Conservation (phyloP, 64 coral and sea anemone genomes). For the Hydrozoanthus tunicans region DNA sequence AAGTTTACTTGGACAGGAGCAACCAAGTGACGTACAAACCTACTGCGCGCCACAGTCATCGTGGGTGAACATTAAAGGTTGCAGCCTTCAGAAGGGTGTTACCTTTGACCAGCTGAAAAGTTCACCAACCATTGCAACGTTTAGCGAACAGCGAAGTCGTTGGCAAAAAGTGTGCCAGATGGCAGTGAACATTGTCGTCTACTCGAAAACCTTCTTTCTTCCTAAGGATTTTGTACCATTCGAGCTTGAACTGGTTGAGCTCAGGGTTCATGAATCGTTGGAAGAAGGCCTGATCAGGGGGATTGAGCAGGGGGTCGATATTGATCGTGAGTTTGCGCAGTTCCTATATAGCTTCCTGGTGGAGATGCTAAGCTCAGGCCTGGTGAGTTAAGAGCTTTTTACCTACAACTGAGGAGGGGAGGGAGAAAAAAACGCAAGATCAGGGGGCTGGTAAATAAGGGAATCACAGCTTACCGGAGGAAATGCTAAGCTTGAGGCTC, state of each 20-base stretch:
- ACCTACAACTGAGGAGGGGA: too few species aligned
- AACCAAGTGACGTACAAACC: slow-evolving; percentile 16
- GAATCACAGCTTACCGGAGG: too few species aligned
- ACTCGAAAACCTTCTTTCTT: slow-evolving; percentile 79
- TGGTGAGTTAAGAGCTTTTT: slow-evolving; percentile 53
- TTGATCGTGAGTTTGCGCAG: slow-evolving; percentile 87
- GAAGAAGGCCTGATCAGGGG: slow-evolving; percentile 61
- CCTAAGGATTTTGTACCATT: slow-evolving; percentile 59
- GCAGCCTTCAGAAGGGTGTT: slow-evolving; percentile 58
- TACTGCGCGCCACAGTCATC: slow-evolving; percentile 70
- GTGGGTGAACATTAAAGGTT: slow-evolving; percentile 74
- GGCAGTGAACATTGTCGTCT: slow-evolving; percentile 73
- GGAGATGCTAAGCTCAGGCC: slow-evolving; percentile 67
- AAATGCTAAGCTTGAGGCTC: too few species aligned
- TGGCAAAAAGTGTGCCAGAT: slow-evolving; percentile 77
- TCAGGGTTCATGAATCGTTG: slow-evolving; percentile 69
- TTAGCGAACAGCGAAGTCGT: slow-evolving; percentile 74
- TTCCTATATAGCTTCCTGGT: slow-evolving; percentile 82
- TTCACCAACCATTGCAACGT: slow-evolving; percentile 76
- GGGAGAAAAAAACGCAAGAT: too few species aligned
- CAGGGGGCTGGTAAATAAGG: too few species aligned
- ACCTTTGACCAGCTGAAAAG: slow-evolving; percentile 65
- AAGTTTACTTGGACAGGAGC: slow-evolving; percentile 64
- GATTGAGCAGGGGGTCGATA: slow-evolving; percentile 35
- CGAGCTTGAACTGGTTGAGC: slow-evolving; percentile 48